A percentile compares a stretch with the other conserved stretches of the same genome.
Conservation (phyloP, 2,888 invertebrate genomes). For the Apomyelois bistriatella region DNA sequence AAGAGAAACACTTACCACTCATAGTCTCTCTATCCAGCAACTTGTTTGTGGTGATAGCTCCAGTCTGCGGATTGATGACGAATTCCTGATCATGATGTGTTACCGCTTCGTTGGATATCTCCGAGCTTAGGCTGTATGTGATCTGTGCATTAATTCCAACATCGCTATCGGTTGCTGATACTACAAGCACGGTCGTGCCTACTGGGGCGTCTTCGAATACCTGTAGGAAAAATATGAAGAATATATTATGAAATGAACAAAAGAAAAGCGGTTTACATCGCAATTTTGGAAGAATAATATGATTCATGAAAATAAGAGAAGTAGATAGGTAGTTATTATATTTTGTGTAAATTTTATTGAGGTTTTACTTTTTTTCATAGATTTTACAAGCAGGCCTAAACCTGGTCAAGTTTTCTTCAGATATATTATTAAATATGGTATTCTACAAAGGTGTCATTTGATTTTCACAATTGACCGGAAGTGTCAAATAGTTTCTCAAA, state of each 20-base stretch:
- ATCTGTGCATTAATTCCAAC: conserved; percentile 96
- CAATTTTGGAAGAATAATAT: too few relatives aligned
- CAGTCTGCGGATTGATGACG: conserved; percentile 94
- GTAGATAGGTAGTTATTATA: too few relatives aligned
- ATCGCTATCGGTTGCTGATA: conserved; percentile 96
- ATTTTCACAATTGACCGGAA: too few relatives aligned
- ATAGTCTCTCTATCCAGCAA: conserved; percentile 91
- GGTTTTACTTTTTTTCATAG: too few relatives aligned
- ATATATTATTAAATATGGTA: too few relatives aligned
- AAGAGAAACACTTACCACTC: conserved; percentile 61
- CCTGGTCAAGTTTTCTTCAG: too few relatives aligned
- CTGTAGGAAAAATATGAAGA: conserved; percentile 44
- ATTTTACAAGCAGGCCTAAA: too few relatives aligned
- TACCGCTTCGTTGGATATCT: conserved; percentile 82
- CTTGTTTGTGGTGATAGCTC: conserved; percentile 93
- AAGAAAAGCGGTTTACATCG: too few relatives aligned
- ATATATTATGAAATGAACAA: background rate
- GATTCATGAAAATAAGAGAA: too few relatives aligned
- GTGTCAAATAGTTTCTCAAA: too few relatives aligned
- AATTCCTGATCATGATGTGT: conserved; percentile 85
- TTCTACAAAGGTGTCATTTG: too few relatives aligned
- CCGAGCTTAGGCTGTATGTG: conserved; percentile 85
- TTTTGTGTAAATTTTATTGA: too few relatives aligned
- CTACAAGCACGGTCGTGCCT: conserved; percentile 94
- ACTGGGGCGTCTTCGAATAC: conserved; percentile 95